A percentile compares a stretch with the other conserved stretches of the same genome.
phyloP scores from a whole-genome alignment of 2,888 invertebrate species.

The Strigamia maritima region DNA sequence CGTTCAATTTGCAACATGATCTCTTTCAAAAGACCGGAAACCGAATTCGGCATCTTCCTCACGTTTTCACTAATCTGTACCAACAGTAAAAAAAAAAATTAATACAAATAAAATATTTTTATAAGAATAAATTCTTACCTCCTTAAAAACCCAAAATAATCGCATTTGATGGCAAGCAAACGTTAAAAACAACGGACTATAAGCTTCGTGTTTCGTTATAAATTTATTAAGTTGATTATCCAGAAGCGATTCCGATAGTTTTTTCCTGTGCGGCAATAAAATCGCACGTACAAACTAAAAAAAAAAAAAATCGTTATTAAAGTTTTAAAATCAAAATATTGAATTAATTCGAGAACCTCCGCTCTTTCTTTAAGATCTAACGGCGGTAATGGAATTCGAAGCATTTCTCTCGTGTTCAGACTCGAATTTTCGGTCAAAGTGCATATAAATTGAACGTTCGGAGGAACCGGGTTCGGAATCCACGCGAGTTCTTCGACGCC shows the following conservation, averaged over 20 bases:
- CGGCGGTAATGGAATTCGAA: background rate
- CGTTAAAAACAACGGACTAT: constrained; percentile 51
- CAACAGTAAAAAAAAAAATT: background rate
- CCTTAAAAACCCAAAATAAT: constrained; percentile 43
- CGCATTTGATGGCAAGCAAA: constrained; percentile 54
- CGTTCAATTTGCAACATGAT: constrained; percentile 42
- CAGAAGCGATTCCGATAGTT: constrained; percentile 52
- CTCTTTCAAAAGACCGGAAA: constrained; percentile 41
- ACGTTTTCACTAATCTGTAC: constrained; percentile 43
- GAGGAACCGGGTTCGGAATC: background rate
- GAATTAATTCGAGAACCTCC: background rate
- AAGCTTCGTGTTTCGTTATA: constrained; percentile 52
- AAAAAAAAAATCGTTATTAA: background rate
- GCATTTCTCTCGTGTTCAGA: background rate
- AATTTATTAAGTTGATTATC: constrained; percentile 54
- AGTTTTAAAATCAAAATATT: background rate
- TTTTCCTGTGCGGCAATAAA: constrained; percentile 48
- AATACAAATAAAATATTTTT: background rate
- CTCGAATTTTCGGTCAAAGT: background rate
- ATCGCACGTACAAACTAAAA: background rate
- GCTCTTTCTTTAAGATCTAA: background rate
- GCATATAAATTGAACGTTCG: background rate
- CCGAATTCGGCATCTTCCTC: constrained; percentile 41
- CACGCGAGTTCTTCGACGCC: background rate
- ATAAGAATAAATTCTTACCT: constrained; percentile 35